These are phyloP conservation scores for Notarius lentiginosus DNA, from an alignment of 2,113 vertebrate species.

Conservation along the genomic window DNA sequence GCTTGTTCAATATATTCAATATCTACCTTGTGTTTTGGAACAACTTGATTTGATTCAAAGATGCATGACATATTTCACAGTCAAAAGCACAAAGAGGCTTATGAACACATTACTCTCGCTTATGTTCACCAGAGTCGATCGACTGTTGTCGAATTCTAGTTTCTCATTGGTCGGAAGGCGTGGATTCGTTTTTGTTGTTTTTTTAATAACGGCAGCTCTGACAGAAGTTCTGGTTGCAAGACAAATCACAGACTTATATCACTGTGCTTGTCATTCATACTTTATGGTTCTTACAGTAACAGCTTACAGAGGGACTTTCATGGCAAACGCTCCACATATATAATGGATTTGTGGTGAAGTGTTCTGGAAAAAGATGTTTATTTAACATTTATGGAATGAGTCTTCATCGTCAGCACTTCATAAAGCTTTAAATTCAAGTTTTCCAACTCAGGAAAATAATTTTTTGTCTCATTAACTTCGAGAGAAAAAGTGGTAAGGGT, in stretches of 20 bases:
- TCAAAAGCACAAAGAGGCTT: slow-evolving; percentile 24
- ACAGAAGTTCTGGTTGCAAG: no score
- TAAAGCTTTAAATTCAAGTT: neutral
- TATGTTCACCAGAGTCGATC: slow-evolving; percentile 10
- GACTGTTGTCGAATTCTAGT: neutral
- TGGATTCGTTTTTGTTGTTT: neutral
- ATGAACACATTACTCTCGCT: neutral
- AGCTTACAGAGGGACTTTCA: neutral
- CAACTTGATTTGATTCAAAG: slow-evolving; percentile 16
- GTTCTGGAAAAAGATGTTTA: neutral
- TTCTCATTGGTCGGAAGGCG: neutral
- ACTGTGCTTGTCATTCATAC: neutral
- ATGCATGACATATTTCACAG: neutral
- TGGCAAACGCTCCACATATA: neutral
- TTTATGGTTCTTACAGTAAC: neutral
- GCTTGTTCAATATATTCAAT: neutral
- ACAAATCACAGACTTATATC: neutral
- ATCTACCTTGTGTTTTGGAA: neutral
- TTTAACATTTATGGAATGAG: neutral
- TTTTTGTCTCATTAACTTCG: neutral
- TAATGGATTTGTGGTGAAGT: neutral
- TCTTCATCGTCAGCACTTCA: neutral
- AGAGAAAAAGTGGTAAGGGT: no score
- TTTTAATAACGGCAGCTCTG: neutral
- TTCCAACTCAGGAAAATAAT: neutral